These are phyloP conservation scores for Chelonoidis abingdonii DNA, from an alignment of 2,113 vertebrate genomes.

Conservation along the genomic window DNA sequence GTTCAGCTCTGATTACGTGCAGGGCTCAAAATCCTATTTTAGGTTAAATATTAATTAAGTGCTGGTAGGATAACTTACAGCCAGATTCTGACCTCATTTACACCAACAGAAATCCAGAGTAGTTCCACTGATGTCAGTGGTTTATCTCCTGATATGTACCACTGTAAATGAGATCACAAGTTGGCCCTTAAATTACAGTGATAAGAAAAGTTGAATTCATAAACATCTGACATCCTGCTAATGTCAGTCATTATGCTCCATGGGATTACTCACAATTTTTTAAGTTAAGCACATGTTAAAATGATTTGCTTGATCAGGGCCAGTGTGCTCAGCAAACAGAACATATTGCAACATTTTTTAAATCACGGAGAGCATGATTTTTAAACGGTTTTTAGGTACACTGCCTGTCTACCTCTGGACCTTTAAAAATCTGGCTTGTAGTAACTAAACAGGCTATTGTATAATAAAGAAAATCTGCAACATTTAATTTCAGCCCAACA, in stretches of 20 bases:
- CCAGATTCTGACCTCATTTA: not conserved
- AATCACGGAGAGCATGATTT: not conserved
- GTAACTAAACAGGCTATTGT: not conserved
- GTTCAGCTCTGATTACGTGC: not conserved
- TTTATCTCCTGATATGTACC: rapidly evolving
- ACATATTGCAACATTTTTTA: not conserved
- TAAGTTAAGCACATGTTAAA: not conserved
- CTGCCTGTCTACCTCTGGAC: not conserved
- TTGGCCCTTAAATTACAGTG: not conserved
- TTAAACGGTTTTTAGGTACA: not conserved
- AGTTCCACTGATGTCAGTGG: not conserved
- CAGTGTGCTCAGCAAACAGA: not conserved
- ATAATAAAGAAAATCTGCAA: not conserved
- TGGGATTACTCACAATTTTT: not conserved
- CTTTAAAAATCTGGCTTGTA: not conserved
- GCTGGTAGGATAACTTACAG: not conserved
- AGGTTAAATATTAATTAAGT: not conserved
- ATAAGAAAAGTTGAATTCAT: not conserved
- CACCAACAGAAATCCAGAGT: not conserved
- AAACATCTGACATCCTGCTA: not conserved
- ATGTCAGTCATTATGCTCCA: not conserved
- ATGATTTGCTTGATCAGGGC: not conserved
- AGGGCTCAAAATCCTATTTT: not conserved
- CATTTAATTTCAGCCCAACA: not conserved
- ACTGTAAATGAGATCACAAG: not conserved